Evolutionary conservation across 2,888 invertebrate species (phyloP).

Genomic region (Clepsis dumicolana): DNA sequence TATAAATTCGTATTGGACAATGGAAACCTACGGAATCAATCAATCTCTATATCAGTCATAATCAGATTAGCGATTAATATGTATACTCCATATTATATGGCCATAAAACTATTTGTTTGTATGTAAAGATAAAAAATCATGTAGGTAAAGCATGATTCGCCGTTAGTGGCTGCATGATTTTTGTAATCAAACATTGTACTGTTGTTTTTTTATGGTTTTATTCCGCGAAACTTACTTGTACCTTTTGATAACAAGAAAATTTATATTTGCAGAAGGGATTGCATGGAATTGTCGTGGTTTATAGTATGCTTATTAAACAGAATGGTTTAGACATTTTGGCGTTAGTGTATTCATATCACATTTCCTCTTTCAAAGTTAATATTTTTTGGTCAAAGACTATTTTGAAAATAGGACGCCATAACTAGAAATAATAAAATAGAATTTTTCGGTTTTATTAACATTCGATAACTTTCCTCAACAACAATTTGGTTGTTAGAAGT

Average conservation of each 20-base stretch:
- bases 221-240: slow-evolving; percentile 19
- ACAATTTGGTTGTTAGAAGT: too few species aligned
- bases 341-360: background rate
- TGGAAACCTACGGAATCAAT: background rate
- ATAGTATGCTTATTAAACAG: background rate
- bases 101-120: slow-evolving; percentile 7
- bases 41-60: background rate
- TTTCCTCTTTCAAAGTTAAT: background rate
- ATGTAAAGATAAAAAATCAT: background rate
- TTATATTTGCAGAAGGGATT: background rate
- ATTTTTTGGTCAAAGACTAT: background rate
- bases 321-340: background rate
- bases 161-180: slow-evolving; percentile 12
- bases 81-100: background rate
- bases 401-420: too few species aligned
- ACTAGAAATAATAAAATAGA: too few species aligned
- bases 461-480: too few species aligned
- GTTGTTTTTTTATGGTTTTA: slow-evolving; percentile 32
- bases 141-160: background rate
- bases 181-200: slow-evolving; percentile 16
- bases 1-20: too few species aligned
- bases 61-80: background rate
- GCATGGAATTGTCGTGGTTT: background rate
- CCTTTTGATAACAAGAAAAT: slow-evolving; percentile 13
- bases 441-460: too few species aligned